Conservation (phyloP, 2,113 vertebrate genomes). For the Solea solea region DNA sequence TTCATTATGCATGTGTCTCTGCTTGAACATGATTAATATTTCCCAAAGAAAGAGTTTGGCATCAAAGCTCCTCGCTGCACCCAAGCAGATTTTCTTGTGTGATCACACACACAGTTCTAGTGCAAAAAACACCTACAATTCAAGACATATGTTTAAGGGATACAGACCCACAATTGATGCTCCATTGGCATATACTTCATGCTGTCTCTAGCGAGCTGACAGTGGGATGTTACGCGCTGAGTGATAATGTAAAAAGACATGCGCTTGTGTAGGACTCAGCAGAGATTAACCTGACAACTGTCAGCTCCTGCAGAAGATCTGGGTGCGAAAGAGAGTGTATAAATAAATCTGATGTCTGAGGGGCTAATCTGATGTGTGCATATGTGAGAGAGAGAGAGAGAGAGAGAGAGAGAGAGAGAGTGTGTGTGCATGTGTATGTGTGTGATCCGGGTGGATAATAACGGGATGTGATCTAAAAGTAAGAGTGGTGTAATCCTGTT, state of each 20-base stretch:
- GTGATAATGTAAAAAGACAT: constrained; percentile 73
- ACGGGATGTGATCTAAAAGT: constrained; percentile 44
- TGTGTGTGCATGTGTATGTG: constrained; percentile 45
- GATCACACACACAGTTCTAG: constrained; percentile 2
- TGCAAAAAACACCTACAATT: constrained; percentile 2
- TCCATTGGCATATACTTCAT: constrained; percentile 29
- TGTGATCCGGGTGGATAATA: constrained; percentile 44
- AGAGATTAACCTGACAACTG: constrained; percentile 80
- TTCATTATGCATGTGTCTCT: constrained; percentile 60
- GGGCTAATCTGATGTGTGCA: constrained; percentile 65
- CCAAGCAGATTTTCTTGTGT: constrained; percentile 1
- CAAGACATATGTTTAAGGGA: constrained; percentile 30
- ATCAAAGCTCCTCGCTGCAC: constrained; percentile 56
- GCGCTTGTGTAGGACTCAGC: constrained; percentile 73
- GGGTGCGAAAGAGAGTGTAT: constrained; percentile 65
- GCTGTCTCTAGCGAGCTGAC: constrained; percentile 53
- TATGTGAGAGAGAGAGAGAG: constrained; percentile 29
- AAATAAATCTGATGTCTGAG: constrained; percentile 70
- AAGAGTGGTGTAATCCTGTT: constrained; percentile 49
- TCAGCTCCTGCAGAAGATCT: constrained; percentile 62
- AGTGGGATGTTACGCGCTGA: constrained; percentile 62
- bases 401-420: constrained; percentile 40
- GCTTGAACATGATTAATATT: constrained; percentile 71
- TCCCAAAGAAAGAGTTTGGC: constrained; percentile 56
- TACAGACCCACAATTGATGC: constrained; percentile 20